phyloP scores from a whole-genome alignment of 2,113 vertebrate genomes.

The Chaenogobius annularis region DNA sequence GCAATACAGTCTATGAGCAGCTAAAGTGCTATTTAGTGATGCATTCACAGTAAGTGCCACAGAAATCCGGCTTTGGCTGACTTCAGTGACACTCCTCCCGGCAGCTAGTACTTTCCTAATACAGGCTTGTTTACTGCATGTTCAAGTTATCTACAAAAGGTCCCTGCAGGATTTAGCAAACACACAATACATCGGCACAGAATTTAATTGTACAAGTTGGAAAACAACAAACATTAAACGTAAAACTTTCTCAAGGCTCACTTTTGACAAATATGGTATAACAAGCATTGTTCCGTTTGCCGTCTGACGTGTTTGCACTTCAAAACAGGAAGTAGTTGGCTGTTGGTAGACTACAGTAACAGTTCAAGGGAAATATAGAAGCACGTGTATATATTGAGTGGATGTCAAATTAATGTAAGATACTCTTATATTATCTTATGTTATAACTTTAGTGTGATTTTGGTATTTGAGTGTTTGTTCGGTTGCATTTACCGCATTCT shows the following conservation, averaged over 20 bases:
- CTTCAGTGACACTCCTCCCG: slow-evolving; percentile 14
- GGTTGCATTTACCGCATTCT: no score
- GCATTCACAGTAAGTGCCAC: slow-evolving; percentile 21
- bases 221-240: not conserved
- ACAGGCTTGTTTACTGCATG: slow-evolving; percentile 1
- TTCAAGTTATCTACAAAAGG: not conserved
- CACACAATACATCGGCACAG: not conserved
- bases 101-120: slow-evolving; percentile 5
- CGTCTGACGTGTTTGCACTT: not conserved
- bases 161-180: not conserved
- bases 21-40: not conserved
- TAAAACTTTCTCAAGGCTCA: not conserved
- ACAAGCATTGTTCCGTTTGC: not conserved
- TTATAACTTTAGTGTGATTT: not conserved
- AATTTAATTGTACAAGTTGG: not conserved
- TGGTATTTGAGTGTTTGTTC: no score
- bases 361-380: not conserved
- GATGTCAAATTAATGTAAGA: not conserved
- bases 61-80: slow-evolving; percentile 17
- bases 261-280: not conserved
- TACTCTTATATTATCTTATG: no score
- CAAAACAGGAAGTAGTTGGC: not conserved
- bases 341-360: not conserved
- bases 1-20: not conserved
- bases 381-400: not conserved